A percentile compares a stretch with the other conserved stretches of the same genome.
These are phyloP conservation scores for Campoplex capitator DNA, from an alignment of 2,888 invertebrate genomes.

Conservation along the genomic window DNA sequence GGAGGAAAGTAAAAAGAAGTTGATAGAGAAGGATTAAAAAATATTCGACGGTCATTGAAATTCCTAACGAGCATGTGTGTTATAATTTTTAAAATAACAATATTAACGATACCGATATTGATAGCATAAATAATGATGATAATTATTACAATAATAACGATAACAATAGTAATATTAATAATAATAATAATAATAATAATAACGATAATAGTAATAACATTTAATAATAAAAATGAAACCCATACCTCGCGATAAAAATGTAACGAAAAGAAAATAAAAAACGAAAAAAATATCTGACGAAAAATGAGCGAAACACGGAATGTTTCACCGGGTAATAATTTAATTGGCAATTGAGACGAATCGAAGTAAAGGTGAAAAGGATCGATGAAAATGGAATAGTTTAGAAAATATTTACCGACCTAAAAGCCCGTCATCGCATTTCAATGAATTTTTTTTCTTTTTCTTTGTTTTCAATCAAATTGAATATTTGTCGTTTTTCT, in stretches of 20 bases:
- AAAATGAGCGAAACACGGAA: slow-evolving; percentile 38
- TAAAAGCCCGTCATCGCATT: slow-evolving; percentile 2
- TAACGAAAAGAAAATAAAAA: slow-evolving; percentile 23
- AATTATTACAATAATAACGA: slow-evolving; percentile 35
- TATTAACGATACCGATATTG: slow-evolving; percentile 23
- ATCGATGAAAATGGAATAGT: slow-evolving; percentile 17
- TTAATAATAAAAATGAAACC: slow-evolving; percentile 41
- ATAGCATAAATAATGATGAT: slow-evolving; percentile 34
- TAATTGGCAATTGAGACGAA: background rate
- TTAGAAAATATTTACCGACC: slow-evolving; percentile 12
- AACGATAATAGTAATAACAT: slow-evolving; percentile 4
- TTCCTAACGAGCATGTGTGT: slow-evolving; percentile 66
- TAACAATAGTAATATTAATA: slow-evolving; percentile 19
- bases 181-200: background rate
- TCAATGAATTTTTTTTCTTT: background rate
- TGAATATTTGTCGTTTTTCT: background rate
- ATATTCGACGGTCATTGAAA: slow-evolving; percentile 62
- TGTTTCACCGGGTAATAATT: slow-evolving; percentile 20
- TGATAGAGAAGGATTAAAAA: slow-evolving; percentile 29
- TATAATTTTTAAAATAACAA: slow-evolving; percentile 34
- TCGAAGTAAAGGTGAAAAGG: background rate
- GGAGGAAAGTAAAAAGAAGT: background rate
- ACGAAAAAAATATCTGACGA: background rate
- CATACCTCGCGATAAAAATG: slow-evolving; percentile 63
- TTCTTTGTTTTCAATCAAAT: slow-evolving; percentile 15